phyloP scores from a whole-genome alignment of 2,797 vertebrate genomes.

The Prionace glauca region DNA sequence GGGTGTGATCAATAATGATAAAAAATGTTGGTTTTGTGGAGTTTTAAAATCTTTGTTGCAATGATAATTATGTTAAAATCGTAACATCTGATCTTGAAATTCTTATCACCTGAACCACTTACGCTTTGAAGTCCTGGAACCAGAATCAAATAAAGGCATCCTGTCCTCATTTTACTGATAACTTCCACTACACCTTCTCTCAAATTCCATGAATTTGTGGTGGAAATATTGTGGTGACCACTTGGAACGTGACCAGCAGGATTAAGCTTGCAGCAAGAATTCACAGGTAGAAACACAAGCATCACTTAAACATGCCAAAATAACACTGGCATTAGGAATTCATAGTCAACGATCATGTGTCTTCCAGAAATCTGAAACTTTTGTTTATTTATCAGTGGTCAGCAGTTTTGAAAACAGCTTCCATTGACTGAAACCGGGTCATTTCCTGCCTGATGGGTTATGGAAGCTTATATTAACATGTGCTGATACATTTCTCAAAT shows the following conservation, averaged over 20 bases:
- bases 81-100: slow-evolving; percentile 11
- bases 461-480: background rate
- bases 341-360: background rate
- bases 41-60: background rate
- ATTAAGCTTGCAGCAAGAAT: background rate
- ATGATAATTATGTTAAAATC: background rate
- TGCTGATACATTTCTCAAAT: too few relatives aligned
- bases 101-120: background rate
- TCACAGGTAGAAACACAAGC: background rate
- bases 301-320: background rate
- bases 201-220: background rate
- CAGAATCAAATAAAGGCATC: background rate
- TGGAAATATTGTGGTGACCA: background rate
- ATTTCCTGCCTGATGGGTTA: background rate
- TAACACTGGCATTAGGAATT: background rate
- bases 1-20: background rate
- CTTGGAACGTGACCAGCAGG: background rate
- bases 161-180: background rate
- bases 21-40: background rate
- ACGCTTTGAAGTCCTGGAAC: background rate
- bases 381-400: background rate
- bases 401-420: background rate
- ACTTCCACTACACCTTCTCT: background rate
- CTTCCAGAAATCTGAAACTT: background rate
- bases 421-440: background rate